phyloP scores from a whole-genome alignment of 1,140 invertebrate species.

The Drosophila guanche region DNA sequence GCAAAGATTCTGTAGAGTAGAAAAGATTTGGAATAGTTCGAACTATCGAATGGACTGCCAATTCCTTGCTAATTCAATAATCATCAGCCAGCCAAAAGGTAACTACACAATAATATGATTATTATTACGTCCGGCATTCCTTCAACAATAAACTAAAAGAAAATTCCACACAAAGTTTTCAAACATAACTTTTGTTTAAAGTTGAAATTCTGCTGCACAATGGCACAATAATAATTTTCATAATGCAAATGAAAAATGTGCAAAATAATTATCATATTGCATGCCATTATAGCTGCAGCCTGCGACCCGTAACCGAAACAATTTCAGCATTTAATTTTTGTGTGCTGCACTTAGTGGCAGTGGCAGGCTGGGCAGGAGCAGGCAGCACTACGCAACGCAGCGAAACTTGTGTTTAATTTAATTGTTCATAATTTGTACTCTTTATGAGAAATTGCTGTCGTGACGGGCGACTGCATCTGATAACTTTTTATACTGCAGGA shows the following conservation, averaged over 20 bases:
- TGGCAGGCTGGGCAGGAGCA: not conserved
- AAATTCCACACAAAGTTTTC: not conserved
- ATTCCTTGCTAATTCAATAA: no score
- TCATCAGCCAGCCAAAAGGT: no score
- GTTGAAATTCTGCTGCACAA: slow-evolving; percentile 20
- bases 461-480: slow-evolving; percentile 38
- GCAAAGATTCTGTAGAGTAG: no score
- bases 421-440: slow-evolving; percentile 57
- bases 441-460: slow-evolving; percentile 30
- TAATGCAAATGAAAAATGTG: slow-evolving; percentile 29
- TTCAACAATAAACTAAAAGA: not conserved
- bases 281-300: no score
- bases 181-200: not conserved
- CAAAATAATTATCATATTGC: slow-evolving; percentile 7
- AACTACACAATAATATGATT: no score
- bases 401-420: slow-evolving; percentile 65
- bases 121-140: no score
- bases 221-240: slow-evolving; percentile 7
- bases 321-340: slow-evolving; percentile 18
- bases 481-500: slow-evolving; percentile 9
- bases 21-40: no score
- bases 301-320: no score
- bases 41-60: no score
- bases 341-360: slow-evolving; percentile 8
- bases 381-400: not conserved